phyloP scores from a whole-genome alignment of 1,140 invertebrate genomes.

The Conus betulinus region DNA sequence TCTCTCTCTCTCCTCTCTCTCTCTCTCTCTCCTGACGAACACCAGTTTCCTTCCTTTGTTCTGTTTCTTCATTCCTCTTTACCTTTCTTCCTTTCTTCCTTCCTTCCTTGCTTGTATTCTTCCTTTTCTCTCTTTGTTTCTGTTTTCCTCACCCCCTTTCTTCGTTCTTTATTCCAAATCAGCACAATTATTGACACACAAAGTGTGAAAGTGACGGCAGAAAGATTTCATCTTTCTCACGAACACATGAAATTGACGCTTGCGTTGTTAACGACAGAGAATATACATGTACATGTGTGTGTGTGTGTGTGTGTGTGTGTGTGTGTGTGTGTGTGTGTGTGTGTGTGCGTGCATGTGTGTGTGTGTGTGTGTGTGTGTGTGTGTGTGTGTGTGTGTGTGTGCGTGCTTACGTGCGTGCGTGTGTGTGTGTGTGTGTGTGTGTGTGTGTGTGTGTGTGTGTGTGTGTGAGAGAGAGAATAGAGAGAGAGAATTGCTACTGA shows the following conservation, averaged over 20 bases:
- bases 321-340: conserved; percentile 15
- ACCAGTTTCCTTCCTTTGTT: too few relatives aligned
- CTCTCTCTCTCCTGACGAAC: too few relatives aligned
- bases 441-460: conserved; percentile 7
- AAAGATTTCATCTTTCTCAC: neutral
- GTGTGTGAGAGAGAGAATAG: neutral
- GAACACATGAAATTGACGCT: neutral
- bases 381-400: conserved; percentile 13
- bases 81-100: too few relatives aligned
- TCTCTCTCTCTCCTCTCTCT: too few relatives aligned
- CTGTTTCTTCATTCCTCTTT: too few relatives aligned
- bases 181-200: neutral
- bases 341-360: neutral
- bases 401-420: neutral
- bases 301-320: conserved; percentile 5
- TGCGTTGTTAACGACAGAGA: too few relatives aligned
- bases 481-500: too few relatives aligned
- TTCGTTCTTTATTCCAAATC: too few relatives aligned
- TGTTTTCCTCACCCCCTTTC: too few relatives aligned
- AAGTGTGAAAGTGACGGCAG: neutral
- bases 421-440: conserved; percentile 2
- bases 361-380: conserved; percentile 15
- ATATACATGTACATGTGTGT: neutral
- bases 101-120: too few relatives aligned
- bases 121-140: too few relatives aligned